These are phyloP conservation scores for Simalia tracyae DNA, from an alignment of 2,797 vertebrate species.

Conservation along the genomic window DNA sequence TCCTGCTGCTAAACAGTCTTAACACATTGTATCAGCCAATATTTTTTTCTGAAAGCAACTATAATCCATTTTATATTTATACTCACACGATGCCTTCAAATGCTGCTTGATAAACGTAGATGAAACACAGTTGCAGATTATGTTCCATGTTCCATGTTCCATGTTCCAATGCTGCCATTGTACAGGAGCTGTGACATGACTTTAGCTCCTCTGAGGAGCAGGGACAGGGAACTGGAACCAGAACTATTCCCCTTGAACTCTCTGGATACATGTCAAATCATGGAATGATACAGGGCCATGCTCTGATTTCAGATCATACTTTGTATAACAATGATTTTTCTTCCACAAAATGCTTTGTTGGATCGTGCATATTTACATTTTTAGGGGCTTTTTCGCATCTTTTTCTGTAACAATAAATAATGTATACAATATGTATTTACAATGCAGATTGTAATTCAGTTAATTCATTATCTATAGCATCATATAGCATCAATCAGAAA, in stretches of 20 bases:
- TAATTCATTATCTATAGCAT: not conserved
- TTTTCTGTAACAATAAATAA: not conserved
- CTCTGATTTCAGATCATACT: not conserved
- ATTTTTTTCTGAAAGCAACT: slow-evolving; percentile 9
- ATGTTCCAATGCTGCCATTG: accelerated
- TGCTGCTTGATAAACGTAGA: slow-evolving; percentile 6
- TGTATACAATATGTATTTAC: not conserved
- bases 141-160: no score
- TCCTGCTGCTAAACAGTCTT: slow-evolving; percentile 36
- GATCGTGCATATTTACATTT: not conserved
- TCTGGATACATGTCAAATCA: not conserved
- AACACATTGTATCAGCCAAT: not conserved
- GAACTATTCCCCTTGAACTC: not conserved
- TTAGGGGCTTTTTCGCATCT: not conserved
- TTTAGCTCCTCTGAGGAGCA: not conserved
- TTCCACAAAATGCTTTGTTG: not conserved
- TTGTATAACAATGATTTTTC: not conserved
- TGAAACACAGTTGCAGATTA: not conserved
- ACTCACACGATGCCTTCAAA: not conserved
- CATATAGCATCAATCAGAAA: not conserved
- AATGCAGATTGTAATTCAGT: not conserved
- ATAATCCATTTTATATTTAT: not conserved
- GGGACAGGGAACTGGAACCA: not conserved
- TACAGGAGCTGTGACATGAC: not conserved
- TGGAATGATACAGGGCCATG: accelerated